Base-by-base conservation (phyloP, 2,797 vertebrate genomes). In the Steatocranus sp. region DNA sequence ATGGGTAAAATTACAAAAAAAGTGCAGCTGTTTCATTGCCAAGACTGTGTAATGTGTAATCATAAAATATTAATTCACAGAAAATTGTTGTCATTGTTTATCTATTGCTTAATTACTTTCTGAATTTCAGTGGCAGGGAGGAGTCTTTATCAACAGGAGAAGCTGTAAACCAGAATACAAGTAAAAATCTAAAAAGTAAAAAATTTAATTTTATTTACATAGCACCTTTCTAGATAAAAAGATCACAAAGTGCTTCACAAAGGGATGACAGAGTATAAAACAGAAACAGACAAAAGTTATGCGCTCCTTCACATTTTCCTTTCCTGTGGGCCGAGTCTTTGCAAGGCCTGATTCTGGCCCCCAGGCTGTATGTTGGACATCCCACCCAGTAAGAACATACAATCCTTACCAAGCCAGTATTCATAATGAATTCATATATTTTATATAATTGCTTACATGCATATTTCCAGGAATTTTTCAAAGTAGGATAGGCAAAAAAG, bases 401-500 rank as follows among this genome's bases (percentile, higher is more conserved):
- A 53, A 32, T 58, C 54, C 2, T 58, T 32, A 32, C 54, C 54
- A 58, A 18, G 27, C 1, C 54, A 58, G 27, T 58, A 58, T 58
- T 58, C 0, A 18, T 30, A 56, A 30, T 18, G 5, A 58, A 32
- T 32, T 32, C 5, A 18, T 11, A 58, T 58, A 32, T 58, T 32
- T 32, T 7, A 58, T 58, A 32, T 32, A 58, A 58, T 18, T 58
- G 54, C 54, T 58, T 58, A 32, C 54, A 58, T 32, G 54, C 54
- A 18, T 7, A 58, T 58, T 58, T 58, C 27, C 27, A 32, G 9
- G 2, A 58, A 4, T 32, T 32, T 58, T 7, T 58, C 0, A 0
- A 32, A 58, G 27, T 18, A 32, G 54, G 15, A 58, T 18, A 32
- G 0, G 9, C 3, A 32, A 32, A 32, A 32, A 58, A 32, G 17